phyloP scores from a whole-genome alignment of 1,140 invertebrate genomes.

The Physella acuta region DNA sequence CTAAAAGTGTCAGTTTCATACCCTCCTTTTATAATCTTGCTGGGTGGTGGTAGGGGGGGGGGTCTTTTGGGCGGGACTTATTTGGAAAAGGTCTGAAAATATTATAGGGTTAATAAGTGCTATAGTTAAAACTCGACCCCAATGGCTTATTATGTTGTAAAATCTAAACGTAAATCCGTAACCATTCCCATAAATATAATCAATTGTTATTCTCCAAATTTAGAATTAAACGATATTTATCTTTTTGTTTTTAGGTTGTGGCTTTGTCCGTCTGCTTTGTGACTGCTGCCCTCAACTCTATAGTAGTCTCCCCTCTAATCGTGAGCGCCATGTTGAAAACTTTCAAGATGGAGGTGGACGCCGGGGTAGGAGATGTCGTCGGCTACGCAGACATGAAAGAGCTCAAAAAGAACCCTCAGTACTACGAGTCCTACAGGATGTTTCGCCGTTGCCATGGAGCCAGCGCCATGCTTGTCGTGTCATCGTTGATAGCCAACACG shows the following conservation, averaged over 20 bases:
- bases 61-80: no score
- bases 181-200: not conserved
- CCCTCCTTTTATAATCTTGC: no score
- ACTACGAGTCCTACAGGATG: conserved; percentile 22
- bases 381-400: conserved; percentile 32
- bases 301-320: conserved; percentile 30
- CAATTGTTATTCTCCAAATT: no score
- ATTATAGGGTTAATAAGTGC: no score
- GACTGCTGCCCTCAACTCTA: conserved; percentile 27
- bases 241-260: conserved; percentile 22
- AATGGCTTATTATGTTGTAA: not conserved
- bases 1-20: no score
- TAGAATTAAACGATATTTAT: not conserved
- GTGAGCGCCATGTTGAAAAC: conserved; percentile 31
- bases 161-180: not conserved
- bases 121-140: not conserved
- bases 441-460: conserved; percentile 29
- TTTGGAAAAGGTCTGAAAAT: no score
- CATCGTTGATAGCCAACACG: conserved; percentile 20
- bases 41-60: no score
- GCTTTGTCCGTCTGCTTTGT: conserved; percentile 24
- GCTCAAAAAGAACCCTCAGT: conserved; percentile 28
- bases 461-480: conserved; percentile 26
- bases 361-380: conserved; percentile 31
- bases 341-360: conserved; percentile 34